Evolutionary conservation across 2,888 invertebrate genomes (phyloP).

Genomic region (Anagyrus pseudococci): DNA sequence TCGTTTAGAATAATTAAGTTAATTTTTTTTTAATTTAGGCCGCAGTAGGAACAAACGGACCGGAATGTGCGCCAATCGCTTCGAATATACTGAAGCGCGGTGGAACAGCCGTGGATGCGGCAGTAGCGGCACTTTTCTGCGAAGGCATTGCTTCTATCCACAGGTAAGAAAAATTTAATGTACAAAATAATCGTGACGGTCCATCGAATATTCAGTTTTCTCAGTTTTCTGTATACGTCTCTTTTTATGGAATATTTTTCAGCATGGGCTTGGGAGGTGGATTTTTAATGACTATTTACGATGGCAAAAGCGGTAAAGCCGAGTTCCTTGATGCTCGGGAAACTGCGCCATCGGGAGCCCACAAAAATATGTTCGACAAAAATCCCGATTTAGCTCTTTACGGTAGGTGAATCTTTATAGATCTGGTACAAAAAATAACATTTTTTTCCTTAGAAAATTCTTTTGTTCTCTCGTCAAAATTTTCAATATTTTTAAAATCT

Average conservation of each 20-base stretch:
- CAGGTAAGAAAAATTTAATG: too few relatives aligned
- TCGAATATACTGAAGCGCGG: conserved; percentile 70
- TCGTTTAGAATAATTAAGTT: too few relatives aligned
- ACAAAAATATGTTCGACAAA: conserved; percentile 72
- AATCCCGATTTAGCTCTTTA: conserved; percentile 55
- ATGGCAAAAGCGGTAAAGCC: conserved; percentile 66
- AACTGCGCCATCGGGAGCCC: conserved; percentile 74
- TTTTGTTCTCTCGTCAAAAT: too few relatives aligned
- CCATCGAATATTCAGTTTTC: too few relatives aligned
- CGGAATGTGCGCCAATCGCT: conserved; percentile 77
- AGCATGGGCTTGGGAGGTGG: conserved; percentile 91
- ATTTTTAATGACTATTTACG: conserved; percentile 84
- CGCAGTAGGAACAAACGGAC: conserved; percentile 77
- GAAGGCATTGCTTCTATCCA: conserved; percentile 85
- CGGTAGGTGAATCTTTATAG: too few relatives aligned
- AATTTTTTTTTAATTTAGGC: too few relatives aligned
- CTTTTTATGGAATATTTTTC: too few relatives aligned
- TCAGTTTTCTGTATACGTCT: too few relatives aligned
- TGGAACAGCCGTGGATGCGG: conserved; percentile 85
- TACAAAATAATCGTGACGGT: too few relatives aligned
- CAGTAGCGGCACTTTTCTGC: conserved; percentile 85
- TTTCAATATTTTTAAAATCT: too few relatives aligned
- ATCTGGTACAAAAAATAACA: too few relatives aligned
- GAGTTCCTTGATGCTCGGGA: conserved; percentile 79
- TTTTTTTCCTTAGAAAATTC: too few relatives aligned